Conservation (phyloP, 2,888 invertebrate species). For the Aphodius granarius region DNA sequence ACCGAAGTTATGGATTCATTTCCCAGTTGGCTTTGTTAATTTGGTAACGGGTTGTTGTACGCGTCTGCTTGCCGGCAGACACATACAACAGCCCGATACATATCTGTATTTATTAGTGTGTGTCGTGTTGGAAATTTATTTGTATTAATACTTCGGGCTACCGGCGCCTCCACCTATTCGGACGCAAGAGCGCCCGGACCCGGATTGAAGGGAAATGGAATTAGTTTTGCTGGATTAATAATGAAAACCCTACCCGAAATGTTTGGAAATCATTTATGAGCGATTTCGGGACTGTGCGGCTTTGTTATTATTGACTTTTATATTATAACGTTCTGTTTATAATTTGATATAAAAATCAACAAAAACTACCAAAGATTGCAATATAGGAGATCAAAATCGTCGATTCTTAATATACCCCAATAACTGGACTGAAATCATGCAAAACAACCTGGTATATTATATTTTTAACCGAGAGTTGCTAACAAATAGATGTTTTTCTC, state of each 20-base stretch:
- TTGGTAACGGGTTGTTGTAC: constrained; percentile 8
- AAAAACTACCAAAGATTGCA: too few species aligned
- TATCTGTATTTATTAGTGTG: constrained; percentile 21
- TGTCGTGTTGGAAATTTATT: constrained; percentile 7
- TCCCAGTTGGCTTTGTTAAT: constrained; percentile 23
- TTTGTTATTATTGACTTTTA: not conserved
- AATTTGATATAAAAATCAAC: too few species aligned
- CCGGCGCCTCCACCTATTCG: not conserved
- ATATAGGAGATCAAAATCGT: too few species aligned
- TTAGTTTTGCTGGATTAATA: not conserved
- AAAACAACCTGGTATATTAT: too few species aligned
- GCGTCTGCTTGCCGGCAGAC: not conserved
- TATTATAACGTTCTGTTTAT: too few species aligned
- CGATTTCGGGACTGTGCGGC: not conserved
- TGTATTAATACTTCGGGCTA: constrained; percentile 16
- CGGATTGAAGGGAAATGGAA: not conserved
- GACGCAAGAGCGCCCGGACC: too few species aligned
- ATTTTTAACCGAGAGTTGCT: too few species aligned
- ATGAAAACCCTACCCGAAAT: not conserved
- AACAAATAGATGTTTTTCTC: too few species aligned
- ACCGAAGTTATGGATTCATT: constrained; percentile 24
- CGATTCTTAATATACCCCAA: too few species aligned
- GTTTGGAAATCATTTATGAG: not conserved
- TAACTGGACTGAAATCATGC: too few species aligned
- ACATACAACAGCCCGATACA: not conserved